These are phyloP conservation scores for Megalopta genalis DNA, from an alignment of 1,140 invertebrate species.

Conservation along the genomic window DNA sequence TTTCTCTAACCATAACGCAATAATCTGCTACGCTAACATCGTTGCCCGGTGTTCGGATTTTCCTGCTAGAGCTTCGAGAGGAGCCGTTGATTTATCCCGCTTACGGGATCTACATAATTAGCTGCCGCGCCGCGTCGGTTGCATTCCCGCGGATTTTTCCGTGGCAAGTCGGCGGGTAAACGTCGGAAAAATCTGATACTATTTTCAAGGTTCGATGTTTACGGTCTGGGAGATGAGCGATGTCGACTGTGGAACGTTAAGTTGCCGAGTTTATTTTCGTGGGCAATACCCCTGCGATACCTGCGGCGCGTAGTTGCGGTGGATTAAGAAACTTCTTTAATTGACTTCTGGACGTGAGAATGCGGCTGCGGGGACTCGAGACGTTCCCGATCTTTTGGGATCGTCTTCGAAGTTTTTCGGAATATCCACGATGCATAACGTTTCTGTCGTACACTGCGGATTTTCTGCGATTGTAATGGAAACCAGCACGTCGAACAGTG, in stretches of 20 bases:
- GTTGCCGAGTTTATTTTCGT: slow-evolving; percentile 35
- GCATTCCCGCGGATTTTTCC: background rate
- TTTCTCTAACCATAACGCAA: too few relatives aligned
- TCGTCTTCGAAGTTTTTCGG: too few relatives aligned
- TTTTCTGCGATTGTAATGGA: too few relatives aligned
- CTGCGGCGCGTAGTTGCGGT: background rate
- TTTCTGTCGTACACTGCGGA: too few relatives aligned
- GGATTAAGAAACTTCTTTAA: slow-evolving; percentile 8
- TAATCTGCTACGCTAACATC: too few relatives aligned
- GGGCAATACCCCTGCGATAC: background rate
- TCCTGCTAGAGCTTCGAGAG: background rate
- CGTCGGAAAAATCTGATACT: background rate
- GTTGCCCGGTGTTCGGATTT: too few relatives aligned
- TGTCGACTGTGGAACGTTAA: slow-evolving; percentile 26
- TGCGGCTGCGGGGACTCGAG: too few relatives aligned
- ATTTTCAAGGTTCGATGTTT: slow-evolving; percentile 9
- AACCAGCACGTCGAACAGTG: too few relatives aligned
- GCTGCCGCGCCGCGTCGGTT: too few relatives aligned
- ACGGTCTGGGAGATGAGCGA: slow-evolving; percentile 13
- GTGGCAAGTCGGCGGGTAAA: background rate
- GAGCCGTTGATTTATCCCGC: background rate
- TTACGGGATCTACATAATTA: background rate
- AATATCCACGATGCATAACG: too few relatives aligned
- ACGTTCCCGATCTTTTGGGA: too few relatives aligned
- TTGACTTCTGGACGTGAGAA: background rate